These are phyloP conservation scores for Pao palembangensis DNA, from an alignment of 2,113 vertebrate species.

Conservation along the genomic window DNA sequence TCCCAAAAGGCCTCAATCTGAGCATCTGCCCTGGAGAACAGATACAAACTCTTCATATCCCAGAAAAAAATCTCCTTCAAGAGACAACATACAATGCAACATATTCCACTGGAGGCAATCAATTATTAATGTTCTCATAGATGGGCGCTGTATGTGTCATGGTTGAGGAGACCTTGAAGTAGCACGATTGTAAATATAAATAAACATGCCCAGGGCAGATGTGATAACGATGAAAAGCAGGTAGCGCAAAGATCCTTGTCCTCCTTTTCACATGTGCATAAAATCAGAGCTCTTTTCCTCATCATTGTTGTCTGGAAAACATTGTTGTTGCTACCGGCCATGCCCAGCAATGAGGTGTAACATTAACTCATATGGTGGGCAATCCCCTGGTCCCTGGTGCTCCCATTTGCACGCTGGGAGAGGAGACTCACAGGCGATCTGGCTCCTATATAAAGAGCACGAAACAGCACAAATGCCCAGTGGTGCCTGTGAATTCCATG, in stretches of 20 bases:
- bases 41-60: constrained; percentile 10
- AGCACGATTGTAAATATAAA: constrained; percentile 41
- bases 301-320: constrained; percentile 30
- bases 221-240: constrained; percentile 14
- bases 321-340: constrained; percentile 26
- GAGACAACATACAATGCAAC: constrained; percentile 17
- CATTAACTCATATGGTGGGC: constrained; percentile 30
- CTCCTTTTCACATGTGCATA: constrained; percentile 36
- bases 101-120: constrained; percentile 9
- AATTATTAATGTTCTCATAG: constrained; percentile 30
- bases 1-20: not conserved
- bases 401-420: constrained; percentile 9
- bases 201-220: constrained; percentile 32
- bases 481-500: constrained; percentile 10
- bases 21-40: constrained; percentile 12
- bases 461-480: constrained; percentile 4
- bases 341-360: constrained; percentile 46
- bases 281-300: constrained; percentile 16
- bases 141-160: constrained; percentile 19
- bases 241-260: constrained; percentile 7
- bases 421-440: constrained; percentile 6
- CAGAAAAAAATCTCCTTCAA: constrained; percentile 11
- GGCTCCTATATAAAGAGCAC: constrained; percentile 15
- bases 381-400: constrained; percentile 16
- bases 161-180: constrained; percentile 20